Conservation (phyloP, 2,888 invertebrate species). For the Mythimna impura region DNA sequence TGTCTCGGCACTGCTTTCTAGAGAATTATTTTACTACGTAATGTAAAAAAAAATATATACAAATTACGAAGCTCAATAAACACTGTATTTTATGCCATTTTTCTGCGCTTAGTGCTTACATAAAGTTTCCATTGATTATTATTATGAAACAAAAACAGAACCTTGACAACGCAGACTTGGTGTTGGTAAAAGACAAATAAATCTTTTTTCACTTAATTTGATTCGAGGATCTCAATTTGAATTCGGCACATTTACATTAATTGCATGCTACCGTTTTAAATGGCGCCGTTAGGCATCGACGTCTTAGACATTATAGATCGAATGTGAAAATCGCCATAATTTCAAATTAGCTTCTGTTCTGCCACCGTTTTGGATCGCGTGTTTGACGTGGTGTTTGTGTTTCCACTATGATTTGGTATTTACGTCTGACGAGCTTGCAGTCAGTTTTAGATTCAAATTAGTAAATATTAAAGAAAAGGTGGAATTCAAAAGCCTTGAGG, state of each 20-base stretch:
- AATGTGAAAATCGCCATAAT: slow-evolving; percentile 49
- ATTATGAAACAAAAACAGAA: background rate
- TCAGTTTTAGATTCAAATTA: slow-evolving; percentile 4
- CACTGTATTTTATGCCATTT: background rate
- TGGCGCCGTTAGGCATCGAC: slow-evolving; percentile 56
- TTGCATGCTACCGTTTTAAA: slow-evolving; percentile 53
- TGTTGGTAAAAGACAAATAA: slow-evolving; percentile 27
- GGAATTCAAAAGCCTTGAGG: slow-evolving; percentile 1
- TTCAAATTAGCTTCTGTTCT: slow-evolving; percentile 57
- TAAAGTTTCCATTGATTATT: background rate
- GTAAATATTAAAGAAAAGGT: background rate
- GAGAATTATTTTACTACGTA: background rate
- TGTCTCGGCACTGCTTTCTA: background rate
- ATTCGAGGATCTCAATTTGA: slow-evolving; percentile 42
- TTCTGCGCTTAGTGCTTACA: background rate
- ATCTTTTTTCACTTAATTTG: slow-evolving; percentile 22
- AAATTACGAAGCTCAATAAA: background rate
- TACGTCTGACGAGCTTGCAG: background rate
- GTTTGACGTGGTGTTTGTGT: slow-evolving; percentile 19
- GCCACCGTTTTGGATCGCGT: slow-evolving; percentile 53
- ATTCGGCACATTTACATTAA: slow-evolving; percentile 50
- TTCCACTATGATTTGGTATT: slow-evolving; percentile 22
- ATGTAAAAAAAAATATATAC: background rate
- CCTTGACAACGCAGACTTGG: background rate
- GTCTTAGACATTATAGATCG: slow-evolving; percentile 48